Conservation (phyloP, 2,113 vertebrate species). For the Apus apus region DNA sequence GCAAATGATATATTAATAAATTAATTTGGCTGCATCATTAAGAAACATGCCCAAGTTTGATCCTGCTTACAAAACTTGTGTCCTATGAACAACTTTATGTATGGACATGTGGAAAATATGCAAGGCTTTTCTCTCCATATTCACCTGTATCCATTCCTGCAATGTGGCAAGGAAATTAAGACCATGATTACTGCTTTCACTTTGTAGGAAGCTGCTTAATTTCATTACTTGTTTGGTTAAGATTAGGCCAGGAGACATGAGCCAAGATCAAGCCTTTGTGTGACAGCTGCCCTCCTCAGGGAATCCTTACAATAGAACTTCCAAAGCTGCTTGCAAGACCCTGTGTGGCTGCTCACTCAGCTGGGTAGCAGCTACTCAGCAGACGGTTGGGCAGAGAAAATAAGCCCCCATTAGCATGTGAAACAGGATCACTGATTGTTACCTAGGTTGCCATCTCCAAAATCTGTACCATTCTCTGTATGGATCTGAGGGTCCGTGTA, state of each 20-base stretch:
- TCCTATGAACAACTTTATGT: not conserved
- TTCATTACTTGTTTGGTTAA: not conserved
- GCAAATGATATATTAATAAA: not conserved
- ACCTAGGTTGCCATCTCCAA: slow-evolving; percentile 97
- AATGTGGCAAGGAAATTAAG: not conserved
- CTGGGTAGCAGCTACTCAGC: not conserved
- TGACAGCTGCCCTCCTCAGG: not conserved
- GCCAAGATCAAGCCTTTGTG: not conserved
- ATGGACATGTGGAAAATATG: not conserved
- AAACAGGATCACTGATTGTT: not conserved
- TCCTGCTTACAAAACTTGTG: not conserved
- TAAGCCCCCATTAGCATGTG: not conserved
- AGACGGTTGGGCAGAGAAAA: not conserved
- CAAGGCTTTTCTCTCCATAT: not conserved
- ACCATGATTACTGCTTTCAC: not conserved
- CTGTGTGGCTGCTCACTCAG: not conserved
- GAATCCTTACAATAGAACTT: not conserved
- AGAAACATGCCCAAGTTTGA: not conserved
- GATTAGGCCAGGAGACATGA: not conserved
- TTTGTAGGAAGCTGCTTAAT: not conserved
- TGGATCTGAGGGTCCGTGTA: slow-evolving; percentile 99
- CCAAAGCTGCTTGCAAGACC: not conserved
- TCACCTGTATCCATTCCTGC: not conserved
- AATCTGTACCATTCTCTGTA: slow-evolving; percentile 91
- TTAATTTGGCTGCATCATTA: not conserved